Evolutionary conservation across 1,140 invertebrate genomes (phyloP), one percentile per base, ranked within the genome.

Genomic region (Ylistrum balloti): DNA sequence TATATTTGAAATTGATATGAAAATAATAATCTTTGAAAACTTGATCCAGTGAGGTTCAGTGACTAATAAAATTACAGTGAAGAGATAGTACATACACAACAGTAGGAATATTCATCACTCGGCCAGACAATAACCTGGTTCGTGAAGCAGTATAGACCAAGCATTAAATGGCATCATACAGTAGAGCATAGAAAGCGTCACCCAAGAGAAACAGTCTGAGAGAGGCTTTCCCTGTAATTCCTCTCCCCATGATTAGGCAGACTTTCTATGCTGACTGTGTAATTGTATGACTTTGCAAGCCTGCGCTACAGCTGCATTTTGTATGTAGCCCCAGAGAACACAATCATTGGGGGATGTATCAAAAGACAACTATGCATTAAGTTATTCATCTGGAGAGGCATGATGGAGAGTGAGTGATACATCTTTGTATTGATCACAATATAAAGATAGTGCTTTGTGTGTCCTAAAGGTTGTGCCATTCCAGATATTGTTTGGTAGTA

Each of bases 201-300:
- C 56, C 56, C 2, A 17, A 28, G n/a, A 28, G n/a, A 74, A 28
- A 17, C 56, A 28, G 56, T 74, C 56, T 45, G 41, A 45, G 41
- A 45, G 17, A 45, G 41, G 41, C 41, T 45, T 45, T 45, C 56
- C 17, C 22, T 56, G 45, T 38, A 45, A 45, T 5, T n/a, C n/a
- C 56, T 28, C 56, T 74, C 56, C n/a, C n/a, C 17, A n/a, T 74
- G 56, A 74, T 74, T 74, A 74, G 56, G 56, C 56, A n/a, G 22
- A 17, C 56, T 74, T 9, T 17, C 56, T 74, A 3, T 56, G 45
- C 45, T 56, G 45, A 56, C 45, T 56, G 45, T 56, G 56, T 74
- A 74, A 74, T 74, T 74, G 56, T 74, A 74, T n/a, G 56, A 74
- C 56, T 74, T 74, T 28, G n/a, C 56, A 74, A 74, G 56, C 56